Evolutionary conservation across 2,888 invertebrate species (phyloP), one percentile per base, ranked within the genome.

Genomic region (Drosophila anomalata): DNA sequence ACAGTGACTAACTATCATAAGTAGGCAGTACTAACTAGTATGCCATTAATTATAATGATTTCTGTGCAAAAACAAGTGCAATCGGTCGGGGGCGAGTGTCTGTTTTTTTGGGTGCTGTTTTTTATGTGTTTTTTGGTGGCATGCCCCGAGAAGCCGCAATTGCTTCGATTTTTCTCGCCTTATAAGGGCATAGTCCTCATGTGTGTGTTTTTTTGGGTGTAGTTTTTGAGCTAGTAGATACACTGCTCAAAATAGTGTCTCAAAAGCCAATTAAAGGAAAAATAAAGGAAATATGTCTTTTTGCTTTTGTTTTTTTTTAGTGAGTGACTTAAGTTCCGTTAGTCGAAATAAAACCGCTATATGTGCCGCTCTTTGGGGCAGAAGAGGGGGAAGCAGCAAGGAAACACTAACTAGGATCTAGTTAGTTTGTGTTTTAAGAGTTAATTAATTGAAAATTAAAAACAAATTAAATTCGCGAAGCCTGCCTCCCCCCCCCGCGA

Each of bases 141-240:
- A 4, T 12, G 33, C 33, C 3, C 12, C 11, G 4, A 12, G 31
- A 33, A 33, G 11, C 9, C 31, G 9, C 31, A 3, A 36, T n/a
- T 12, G 12, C 1, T 3, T n/a, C n/a, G 6, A 6, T 6, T 36
- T 36, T 36, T n/a, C 2, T 2, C n/a, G 6, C 12, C 12, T n/a
- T 1, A n/a, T n/a, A n/a, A n/a, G n/a, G 6, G 5, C n/a, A 6
- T n/a, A n/a, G 2, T 6, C 0, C n/a, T 5, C 5, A 6, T n/a
- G 7, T n/a, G 7, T n/a, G n/a, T 6, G 2, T n/a, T n/a, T n/a
- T n/a, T n/a, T n/a, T n/a, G n/a, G n/a, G n/a, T n/a, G n/a, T n/a
- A n/a, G n/a, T n/a, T n/a, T n/a, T n/a, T n/a, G n/a, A n/a, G n/a
- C n/a, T 1, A 12, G 1, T 0, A 12, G 33, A 12, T 33, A 11